Base-by-base conservation (phyloP, 2,113 vertebrate species). In the Takifugu bimaculatus region DNA sequence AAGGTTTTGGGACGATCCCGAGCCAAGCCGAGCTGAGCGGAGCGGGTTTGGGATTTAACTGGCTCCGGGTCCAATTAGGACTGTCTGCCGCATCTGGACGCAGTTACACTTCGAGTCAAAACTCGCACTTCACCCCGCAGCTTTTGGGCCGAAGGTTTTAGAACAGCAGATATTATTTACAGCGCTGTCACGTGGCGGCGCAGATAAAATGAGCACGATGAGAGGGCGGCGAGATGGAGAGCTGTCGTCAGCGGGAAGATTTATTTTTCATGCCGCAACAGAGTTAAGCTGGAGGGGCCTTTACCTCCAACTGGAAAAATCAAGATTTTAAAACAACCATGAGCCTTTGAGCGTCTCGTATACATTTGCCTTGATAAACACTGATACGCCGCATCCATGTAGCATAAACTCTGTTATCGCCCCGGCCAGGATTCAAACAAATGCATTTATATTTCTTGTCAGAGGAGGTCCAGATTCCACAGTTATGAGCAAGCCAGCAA, bases 21-120 rank as follows among this genome's bases (percentile, higher is more conserved):
- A 77, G 74, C 50, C 77, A 48, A 79, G 83, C 68, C 43, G 67
- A 65, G 61, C 79, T 20, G 71, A 83, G 67, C 74, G 9, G 66
- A 87, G 75, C 50, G 57, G 74, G 68, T 60, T 84, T 74, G 77
- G 88, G 90, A 91, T 89, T 91, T 90, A 72, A 88, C 74, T 67
- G 90, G 90, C 90, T 91, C 90, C 90, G 86, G 76, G 85, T 89
- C 85, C 90, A 91, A 91, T 91, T 91, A 91, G 68, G 78, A 72
- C 76, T 69, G 88, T 85, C 87, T 83, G 78, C 75, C 9, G 68
- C 89, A 90, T 90, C 86, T 91, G 90, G 88, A 90, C 86, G 66
- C 76, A 84, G 84, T 91, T 88, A 89, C 56, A 64, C 67, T 54
- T 48, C 12, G 60, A 88, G 82, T 87, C 77, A 85, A 84, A 84